Percentiles rank a stretch among this genome's conserved stretches.
Conservation (phyloP, 2,797 vertebrate species). For the Acanthis flammea region DNA sequence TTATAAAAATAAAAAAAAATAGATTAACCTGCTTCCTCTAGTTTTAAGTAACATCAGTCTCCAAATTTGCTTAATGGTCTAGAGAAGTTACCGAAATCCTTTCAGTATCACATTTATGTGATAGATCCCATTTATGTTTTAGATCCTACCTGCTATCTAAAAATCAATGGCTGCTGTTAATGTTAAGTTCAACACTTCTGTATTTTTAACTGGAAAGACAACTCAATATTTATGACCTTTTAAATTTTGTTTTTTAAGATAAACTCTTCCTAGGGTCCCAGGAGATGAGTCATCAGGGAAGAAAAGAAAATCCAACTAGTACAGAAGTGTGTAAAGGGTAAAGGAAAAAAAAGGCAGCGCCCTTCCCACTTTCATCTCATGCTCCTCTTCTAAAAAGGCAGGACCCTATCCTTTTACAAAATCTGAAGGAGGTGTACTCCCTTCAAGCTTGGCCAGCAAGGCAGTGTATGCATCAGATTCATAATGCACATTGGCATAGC, state of each 20-base stretch:
- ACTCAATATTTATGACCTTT: not conserved
- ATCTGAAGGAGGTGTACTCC: not conserved
- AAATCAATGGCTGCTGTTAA: not conserved
- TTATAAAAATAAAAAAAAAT: not conserved
- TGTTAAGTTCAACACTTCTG: not conserved
- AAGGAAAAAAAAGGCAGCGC: not conserved
- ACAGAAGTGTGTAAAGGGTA: not conserved
- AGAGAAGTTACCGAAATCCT: not conserved
- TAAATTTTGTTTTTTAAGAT: not conserved
- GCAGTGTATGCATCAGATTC: not conserved
- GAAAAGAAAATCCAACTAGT: not conserved
- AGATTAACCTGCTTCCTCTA: not conserved
- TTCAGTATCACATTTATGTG: not conserved
- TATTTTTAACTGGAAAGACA: not conserved
- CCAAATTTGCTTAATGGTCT: not conserved
- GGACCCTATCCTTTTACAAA: not conserved
- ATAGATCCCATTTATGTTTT: not conserved
- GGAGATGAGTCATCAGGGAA: not conserved
- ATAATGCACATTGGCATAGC: not conserved
- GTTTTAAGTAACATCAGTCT: not conserved
- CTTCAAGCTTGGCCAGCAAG: not conserved
- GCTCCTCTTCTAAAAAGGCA: not conserved
- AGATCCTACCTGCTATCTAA: not conserved
- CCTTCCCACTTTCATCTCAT: not conserved
- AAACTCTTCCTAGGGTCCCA: not conserved